phyloP scores from a whole-genome alignment of 1,140 invertebrate genomes.

The Drosophila triauraria region DNA sequence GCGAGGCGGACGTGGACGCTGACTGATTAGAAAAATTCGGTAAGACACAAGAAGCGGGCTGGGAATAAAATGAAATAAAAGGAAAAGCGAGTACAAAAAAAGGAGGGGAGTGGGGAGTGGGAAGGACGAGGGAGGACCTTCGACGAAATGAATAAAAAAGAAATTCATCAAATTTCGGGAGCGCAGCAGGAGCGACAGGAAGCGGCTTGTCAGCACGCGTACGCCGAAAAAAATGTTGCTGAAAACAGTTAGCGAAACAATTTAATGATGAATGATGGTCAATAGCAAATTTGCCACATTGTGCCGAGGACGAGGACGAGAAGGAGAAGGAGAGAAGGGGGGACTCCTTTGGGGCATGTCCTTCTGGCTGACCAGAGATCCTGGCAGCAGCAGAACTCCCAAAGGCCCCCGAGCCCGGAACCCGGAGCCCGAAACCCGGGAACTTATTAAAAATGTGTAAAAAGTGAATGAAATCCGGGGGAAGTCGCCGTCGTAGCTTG shows the following conservation, averaged over 20 bases:
- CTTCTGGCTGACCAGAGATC: constrained; percentile 61
- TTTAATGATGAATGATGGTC: constrained; percentile 83
- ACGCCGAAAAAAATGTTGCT: constrained; percentile 57
- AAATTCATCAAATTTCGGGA: constrained; percentile 80
- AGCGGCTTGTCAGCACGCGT: constrained; percentile 75
- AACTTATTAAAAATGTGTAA: constrained; percentile 47
- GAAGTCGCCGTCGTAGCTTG: constrained; percentile 15
- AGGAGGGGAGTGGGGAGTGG: neutral
- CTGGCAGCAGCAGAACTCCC: neutral
- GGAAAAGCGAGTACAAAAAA: constrained; percentile 16
- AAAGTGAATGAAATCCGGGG: constrained; percentile 26
- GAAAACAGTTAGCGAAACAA: constrained; percentile 82
- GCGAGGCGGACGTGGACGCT: constrained; percentile 55
- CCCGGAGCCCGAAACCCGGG: neutral
- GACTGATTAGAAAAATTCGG: constrained; percentile 79
- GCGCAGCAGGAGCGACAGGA: constrained; percentile 65
- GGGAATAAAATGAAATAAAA: constrained; percentile 36
- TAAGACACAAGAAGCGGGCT: constrained; percentile 59
- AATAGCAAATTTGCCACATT: constrained; percentile 58
- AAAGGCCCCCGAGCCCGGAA: neutral
- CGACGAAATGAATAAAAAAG: constrained; percentile 74
- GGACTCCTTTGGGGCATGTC: constrained; percentile 43
- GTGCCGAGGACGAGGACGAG: neutral
- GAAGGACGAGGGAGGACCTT: neutral
- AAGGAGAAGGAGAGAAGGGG: constrained; percentile 9